Percentiles rank a stretch among this genome's conserved stretches.
Conservation (phyloP, 2,888 invertebrate genomes). For the Drosophila paracracens region DNA sequence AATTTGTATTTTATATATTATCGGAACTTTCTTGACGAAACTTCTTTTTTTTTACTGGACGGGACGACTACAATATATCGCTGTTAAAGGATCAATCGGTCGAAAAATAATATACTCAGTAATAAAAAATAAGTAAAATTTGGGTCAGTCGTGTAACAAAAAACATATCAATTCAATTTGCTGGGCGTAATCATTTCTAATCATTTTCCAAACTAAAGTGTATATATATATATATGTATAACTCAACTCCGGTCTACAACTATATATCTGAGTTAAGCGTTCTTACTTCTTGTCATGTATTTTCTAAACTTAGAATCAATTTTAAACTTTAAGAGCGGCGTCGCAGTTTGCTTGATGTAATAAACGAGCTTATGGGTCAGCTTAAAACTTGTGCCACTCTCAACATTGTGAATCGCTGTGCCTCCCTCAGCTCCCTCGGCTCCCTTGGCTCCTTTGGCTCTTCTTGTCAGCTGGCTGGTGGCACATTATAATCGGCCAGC, state of each 20-base stretch:
- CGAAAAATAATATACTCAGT: too few species aligned
- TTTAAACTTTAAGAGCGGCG: not conserved
- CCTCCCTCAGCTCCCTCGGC: not conserved
- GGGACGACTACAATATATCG: too few species aligned
- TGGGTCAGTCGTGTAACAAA: not conserved
- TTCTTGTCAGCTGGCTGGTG: constrained; percentile 8
- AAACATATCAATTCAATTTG: not conserved
- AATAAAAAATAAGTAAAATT: not conserved
- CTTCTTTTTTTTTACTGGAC: too few species aligned
- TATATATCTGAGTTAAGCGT: not conserved
- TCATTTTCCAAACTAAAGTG: not conserved
- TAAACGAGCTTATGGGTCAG: constrained; percentile 46
- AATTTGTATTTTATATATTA: not conserved
- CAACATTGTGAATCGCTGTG: constrained; percentile 45
- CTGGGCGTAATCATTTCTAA: not conserved
- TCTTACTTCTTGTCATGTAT: not conserved
- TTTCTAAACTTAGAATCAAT: not conserved
- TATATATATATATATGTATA: too few species aligned
- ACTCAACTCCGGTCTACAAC: not conserved
- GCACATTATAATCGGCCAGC: constrained; percentile 15
- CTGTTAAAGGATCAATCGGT: too few species aligned
- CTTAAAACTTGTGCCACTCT: constrained; percentile 38
- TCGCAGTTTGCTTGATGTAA: constrained; percentile 9
- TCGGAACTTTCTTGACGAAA: too few species aligned
- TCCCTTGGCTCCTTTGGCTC: not conserved